Base-by-base conservation (phyloP, 2,113 vertebrate genomes). In the Psophia crepitans region DNA sequence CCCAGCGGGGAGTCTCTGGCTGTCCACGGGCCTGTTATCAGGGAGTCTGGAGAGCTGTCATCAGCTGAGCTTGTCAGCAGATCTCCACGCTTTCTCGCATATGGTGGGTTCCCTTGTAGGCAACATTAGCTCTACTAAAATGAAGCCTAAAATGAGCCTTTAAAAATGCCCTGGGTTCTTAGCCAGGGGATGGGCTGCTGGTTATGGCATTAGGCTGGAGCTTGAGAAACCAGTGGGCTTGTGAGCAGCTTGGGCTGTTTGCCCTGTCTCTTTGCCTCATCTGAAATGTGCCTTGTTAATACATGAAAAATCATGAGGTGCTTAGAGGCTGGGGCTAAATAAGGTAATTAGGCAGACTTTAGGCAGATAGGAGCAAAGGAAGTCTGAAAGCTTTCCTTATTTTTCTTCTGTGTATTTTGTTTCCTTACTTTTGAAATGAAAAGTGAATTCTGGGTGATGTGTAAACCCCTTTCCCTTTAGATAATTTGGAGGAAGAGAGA, bases 1-100 rank as follows among this genome's bases (percentile, higher is more conserved):
- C 17, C n/a, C 54, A 32, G 32, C 23, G 21, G 48, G 51, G 33
- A 26, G 27, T 35, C 82, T 48, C 33, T 89, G 35, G 53, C 51
- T 43, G 24, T 19, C 49, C 20, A 1, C 57, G 41, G 41, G 11
- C 2, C 0, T 8, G 3, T 7, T 18, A 11, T 30, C 37, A 9
- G 17, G 4, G n/a, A 3, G 39, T 48, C 32, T 43, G 24, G 39
- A 44, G 73, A 49, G 46, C 18, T 53, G 27, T 8, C 44, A 7
- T 65, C 20, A 15, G 5, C 43, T 7, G 37, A 33, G 6, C 46
- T 60, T 32, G n/a, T 48, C n/a, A n/a, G 58, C 53, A 80, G 22
- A 4, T 22, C 37, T 37, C 60, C 15, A 11, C 22, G 0, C 1
- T 8, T 53, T 39, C 66, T 35, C 35, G 9, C 12, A 8, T 24